A percentile compares a stretch with the other conserved stretches of the same genome.
Conservation (phyloP, 2,113 vertebrate species). For the Equus przewalskii region DNA sequence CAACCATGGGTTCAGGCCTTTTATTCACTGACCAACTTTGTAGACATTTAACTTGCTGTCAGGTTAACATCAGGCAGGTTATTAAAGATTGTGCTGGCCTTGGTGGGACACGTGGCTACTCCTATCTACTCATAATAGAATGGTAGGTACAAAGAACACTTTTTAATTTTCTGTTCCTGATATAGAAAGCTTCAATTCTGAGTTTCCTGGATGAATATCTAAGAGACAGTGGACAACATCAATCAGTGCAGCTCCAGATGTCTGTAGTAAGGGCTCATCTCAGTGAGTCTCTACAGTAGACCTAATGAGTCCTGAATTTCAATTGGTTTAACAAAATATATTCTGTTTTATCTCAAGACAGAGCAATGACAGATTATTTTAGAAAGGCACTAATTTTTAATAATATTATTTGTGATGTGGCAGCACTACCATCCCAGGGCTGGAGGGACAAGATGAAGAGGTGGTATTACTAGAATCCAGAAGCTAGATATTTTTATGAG, state of each 20-base stretch:
- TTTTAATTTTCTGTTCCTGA: neutral
- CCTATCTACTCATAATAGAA: neutral
- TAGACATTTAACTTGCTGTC: neutral
- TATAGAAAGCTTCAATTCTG: neutral
- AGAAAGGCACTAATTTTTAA: neutral
- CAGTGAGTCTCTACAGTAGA: neutral
- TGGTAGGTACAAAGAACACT: neutral
- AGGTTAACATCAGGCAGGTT: neutral
- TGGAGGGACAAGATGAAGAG: neutral
- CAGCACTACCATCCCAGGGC: neutral
- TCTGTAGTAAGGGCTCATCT: neutral
- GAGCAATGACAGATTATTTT: neutral
- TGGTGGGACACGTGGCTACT: neutral
- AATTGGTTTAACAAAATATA: neutral
- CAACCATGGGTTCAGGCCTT: neutral
- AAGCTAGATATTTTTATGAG: neutral
- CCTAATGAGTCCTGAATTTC: neutral
- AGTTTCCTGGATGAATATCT: neutral
- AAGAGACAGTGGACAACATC: neutral
- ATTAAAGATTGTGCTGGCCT: neutral
- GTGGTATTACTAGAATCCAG: neutral
- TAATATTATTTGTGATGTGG: neutral
- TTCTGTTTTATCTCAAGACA: neutral
- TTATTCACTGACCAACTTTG: neutral
- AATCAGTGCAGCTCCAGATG: neutral